Evolutionary conservation across 1,140 invertebrate species (phyloP), one percentile per base, ranked within the genome.

Genomic region (Diploscapter pachys): DNA sequence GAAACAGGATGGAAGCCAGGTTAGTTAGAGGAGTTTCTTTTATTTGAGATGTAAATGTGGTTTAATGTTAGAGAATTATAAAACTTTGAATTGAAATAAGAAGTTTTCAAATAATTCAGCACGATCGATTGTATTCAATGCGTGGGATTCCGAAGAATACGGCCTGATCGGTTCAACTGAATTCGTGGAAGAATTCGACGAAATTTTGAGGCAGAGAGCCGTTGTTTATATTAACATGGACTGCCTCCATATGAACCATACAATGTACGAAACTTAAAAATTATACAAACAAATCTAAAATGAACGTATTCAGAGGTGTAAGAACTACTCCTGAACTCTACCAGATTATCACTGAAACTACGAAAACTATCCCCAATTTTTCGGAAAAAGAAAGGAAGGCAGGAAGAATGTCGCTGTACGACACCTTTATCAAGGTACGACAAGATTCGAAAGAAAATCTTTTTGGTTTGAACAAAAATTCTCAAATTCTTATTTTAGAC

Each of bases 61-160:
- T 31, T 31, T 31, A 31, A 31, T 31, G 31, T 31, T 1, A 31
- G 31, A 31, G 31, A 31, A 31, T 31, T 31, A 31, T 31, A 31
- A 31, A 31, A 31, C 31, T 31, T 31, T 31, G 0, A 31, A 31
- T 31, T 31, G 31, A 31, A 31, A 31, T 31, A 31, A 31, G 31
- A 31, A 31, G 31, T 31, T 31, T 0, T 31, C 31, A 31, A 31
- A 53, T 54, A 52, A 59, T 64, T 56, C 11, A 74, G 73, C 73
- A 1, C 48, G 73, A 11, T 69, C 73, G 3, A 74, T 74, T n/a
- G 64, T 74, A 11, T 89, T 89, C 77, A 86, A 86, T 77, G 84
- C 82, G 67, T 89, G 89, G 89, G 88, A 86, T 74, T 87, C 87
- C 4, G 89, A 89, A 82, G 88, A 89, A 71, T 86, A 87, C 64